Base-by-base conservation (phyloP, 2,797 vertebrate species). In the Anguilla pacifica region DNA sequence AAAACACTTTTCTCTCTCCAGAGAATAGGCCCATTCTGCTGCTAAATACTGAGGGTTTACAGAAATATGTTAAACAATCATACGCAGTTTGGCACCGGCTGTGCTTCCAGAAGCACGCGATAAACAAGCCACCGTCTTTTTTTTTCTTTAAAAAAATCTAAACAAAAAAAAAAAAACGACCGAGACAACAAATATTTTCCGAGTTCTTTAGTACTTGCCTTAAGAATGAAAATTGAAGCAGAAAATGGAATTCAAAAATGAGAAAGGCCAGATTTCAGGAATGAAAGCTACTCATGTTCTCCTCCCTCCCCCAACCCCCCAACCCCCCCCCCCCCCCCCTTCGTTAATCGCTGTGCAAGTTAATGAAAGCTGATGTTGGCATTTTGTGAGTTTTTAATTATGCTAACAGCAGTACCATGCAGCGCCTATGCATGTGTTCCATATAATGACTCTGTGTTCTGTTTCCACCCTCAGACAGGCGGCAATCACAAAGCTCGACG, bases 311-410 rank as follows among this genome's bases (percentile, higher is more conserved):
- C 83, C 43, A 3, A 3, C 43, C 43, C 85, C 25, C 64, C 31
- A 9, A 31, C 82, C 28, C 70, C 85, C 17, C 59, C 84, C 0
- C 10, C 53, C 59, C 15, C 55, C 70, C 10, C 19, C 55, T 43
- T 22, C 5, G 74, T 87, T 94, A 94, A 94, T 94, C 93, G 89
- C 92, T 92, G 91, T 92, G 93, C 93, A 91, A 92, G 93, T 91
- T 93, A 95, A 95, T 89, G 88, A 94, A 94, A 94, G 94, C 92
- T 94, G 94, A 94, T 93, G 94, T 93, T 89, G 94, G 93, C 92
- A 89, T 94, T 95, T 96, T 93, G 91, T 92, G 88, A 92, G 86
- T 87, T 85, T 93, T 92, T 96, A 95, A 94, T 95, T 95, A 95
- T 93, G 91, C 86, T 93, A 94, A 93, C 90, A 93, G 91, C 91